phyloP scores from a whole-genome alignment of 2,888 invertebrate genomes.

The Crossocerus cetratus region DNA sequence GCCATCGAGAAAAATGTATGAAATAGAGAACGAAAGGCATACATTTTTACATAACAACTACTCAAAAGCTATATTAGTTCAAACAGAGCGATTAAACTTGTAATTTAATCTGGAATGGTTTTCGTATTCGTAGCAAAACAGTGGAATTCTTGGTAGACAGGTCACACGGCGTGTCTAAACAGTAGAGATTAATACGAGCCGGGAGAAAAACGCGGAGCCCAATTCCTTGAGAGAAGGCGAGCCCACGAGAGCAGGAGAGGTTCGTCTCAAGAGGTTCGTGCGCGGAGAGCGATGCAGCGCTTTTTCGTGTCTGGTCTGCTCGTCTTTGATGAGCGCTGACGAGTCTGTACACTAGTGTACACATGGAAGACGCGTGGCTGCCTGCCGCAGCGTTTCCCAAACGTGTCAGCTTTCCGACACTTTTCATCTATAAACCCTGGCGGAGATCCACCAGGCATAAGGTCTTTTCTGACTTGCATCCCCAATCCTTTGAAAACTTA shows the following conservation, averaged over 20 bases:
- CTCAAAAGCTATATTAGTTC: no score
- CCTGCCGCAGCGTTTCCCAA: background rate
- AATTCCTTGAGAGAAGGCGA: no score
- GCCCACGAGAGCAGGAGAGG: background rate
- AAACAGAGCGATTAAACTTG: no score
- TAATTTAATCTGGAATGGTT: no score
- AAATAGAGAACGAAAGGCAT: background rate
- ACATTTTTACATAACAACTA: background rate
- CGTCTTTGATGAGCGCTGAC: constrained; percentile 15
- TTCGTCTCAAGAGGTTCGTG: constrained; percentile 32
- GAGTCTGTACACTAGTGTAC: background rate
- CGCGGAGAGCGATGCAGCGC: constrained; percentile 18
- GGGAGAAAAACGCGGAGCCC: background rate
- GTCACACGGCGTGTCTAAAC: background rate
- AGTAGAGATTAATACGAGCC: background rate
- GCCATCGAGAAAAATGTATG: no score
- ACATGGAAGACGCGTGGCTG: background rate
- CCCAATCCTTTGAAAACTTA: no score
- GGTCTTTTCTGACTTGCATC: no score
- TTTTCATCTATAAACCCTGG: background rate
- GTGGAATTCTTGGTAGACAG: no score
- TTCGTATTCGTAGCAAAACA: no score
- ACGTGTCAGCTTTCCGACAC: no score
- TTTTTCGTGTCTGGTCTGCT: constrained; percentile 16
- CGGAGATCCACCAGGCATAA: no score